Percentiles rank a stretch among this genome's conserved stretches.
These are phyloP conservation scores for Meganola albula DNA, from an alignment of 2,888 invertebrate genomes.

Conservation along the genomic window DNA sequence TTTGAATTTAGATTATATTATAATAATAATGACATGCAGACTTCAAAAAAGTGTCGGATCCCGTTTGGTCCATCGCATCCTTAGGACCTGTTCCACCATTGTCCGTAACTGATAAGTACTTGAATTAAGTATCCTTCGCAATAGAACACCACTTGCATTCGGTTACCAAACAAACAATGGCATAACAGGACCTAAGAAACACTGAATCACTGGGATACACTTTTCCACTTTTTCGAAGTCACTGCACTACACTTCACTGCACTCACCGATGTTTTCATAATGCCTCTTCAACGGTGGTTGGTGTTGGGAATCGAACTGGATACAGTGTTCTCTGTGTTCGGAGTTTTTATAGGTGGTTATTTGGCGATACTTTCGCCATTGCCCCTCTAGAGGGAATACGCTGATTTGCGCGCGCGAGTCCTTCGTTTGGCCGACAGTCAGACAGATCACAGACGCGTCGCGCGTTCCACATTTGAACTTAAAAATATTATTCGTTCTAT, in stretches of 20 bases:
- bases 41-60: constrained; percentile 65
- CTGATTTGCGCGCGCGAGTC: constrained; percentile 42
- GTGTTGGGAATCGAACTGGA: constrained; percentile 73
- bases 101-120: constrained; percentile 17
- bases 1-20: background rate
- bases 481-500: constrained; percentile 13
- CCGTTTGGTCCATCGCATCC: constrained; percentile 19
- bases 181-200: constrained; percentile 28
- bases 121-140: constrained; percentile 7
- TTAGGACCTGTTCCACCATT: constrained; percentile 30
- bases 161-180: constrained; percentile 16
- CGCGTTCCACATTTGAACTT: constrained; percentile 32
- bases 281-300: constrained; percentile 71
- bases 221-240: constrained; percentile 66
- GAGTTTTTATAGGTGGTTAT: constrained; percentile 75
- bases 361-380: constrained; percentile 72
- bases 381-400: constrained; percentile 63
- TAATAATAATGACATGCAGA: no score
- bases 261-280: constrained; percentile 73
- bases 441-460: constrained; percentile 56
- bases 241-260: constrained; percentile 51
- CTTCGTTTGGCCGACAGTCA: constrained; percentile 57
- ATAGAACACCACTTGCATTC: background rate
- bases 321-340: constrained; percentile 52
- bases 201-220: constrained; percentile 42